Percentiles rank a stretch among this genome's conserved stretches.
Conservation (phyloP, 2,113 vertebrate species). For the Antechinus stuartii region DNA sequence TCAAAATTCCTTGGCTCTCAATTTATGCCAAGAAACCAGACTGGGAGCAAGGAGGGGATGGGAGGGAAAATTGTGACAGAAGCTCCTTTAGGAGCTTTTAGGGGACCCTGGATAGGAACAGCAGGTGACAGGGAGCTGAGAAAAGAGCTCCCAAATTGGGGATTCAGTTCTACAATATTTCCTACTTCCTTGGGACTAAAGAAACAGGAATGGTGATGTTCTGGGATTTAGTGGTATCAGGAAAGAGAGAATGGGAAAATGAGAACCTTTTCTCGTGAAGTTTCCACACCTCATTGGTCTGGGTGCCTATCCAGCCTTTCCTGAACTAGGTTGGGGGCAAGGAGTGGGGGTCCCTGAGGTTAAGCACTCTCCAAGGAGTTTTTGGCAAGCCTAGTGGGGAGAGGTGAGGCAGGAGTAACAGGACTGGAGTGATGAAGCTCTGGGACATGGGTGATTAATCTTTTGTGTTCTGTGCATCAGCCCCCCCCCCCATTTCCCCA, state of each 20-base stretch:
- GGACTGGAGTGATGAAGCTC: conserved; percentile 79
- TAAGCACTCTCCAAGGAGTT: neutral
- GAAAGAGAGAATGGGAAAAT: neutral
- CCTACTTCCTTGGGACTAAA: neutral
- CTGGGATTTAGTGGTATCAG: neutral
- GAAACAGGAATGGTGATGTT: neutral
- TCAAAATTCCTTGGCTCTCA: neutral
- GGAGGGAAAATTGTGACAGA: neutral
- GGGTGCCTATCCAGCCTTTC: neutral
- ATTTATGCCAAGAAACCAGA: neutral
- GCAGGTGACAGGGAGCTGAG: neutral
- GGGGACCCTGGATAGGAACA: neutral
- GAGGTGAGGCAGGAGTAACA: conserved; percentile 9
- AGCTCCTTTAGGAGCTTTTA: neutral
- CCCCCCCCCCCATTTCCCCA: conserved; percentile 69
- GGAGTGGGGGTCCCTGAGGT: neutral
- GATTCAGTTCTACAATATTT: neutral
- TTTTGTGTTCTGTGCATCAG: conserved; percentile 79
- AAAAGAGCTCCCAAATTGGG: neutral
- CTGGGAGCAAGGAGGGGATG: neutral
- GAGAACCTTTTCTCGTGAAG: neutral
- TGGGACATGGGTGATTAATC: conserved; percentile 84
- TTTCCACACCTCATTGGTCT: neutral
- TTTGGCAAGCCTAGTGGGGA: neutral
- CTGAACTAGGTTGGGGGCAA: neutral